Evolutionary conservation across 1,140 invertebrate species (phyloP).

Genomic region (Drosophila leontia): DNA sequence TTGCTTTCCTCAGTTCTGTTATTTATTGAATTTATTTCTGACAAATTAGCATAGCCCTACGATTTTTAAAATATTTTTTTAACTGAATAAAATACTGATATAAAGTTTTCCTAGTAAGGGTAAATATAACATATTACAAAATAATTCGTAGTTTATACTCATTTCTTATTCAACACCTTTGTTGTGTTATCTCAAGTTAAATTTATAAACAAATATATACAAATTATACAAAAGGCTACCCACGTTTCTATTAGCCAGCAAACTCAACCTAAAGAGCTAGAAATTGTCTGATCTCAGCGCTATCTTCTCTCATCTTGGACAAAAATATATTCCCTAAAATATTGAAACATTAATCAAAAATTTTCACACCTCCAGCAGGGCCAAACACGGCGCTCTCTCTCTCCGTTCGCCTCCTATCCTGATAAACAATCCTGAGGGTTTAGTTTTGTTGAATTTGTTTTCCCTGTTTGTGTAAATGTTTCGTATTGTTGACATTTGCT

Average conservation of each 20-base stretch:
- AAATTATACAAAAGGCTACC: neutral
- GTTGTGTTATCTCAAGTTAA: neutral
- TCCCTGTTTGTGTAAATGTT: constrained; percentile 65
- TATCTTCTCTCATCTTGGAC: neutral
- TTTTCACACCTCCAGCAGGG: constrained; percentile 73
- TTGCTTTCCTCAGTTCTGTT: neutral
- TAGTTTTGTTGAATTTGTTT: constrained; percentile 60
- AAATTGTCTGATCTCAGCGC: constrained; percentile 1
- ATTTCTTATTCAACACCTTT: neutral
- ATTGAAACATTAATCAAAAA: constrained; percentile 76
- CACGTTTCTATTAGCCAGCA: neutral
- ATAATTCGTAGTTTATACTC: neutral
- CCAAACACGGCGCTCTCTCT: constrained; percentile 20
- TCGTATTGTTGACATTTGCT: constrained; percentile 80
- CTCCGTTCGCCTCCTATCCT: constrained; percentile 18
- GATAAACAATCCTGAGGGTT: constrained; percentile 56
- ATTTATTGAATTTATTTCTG: neutral
- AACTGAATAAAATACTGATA: neutral
- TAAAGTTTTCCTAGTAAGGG: neutral
- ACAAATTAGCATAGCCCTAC: fast-evolving
- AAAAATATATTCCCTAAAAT: constrained; percentile 30
- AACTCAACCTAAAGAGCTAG: neutral
- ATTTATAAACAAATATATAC: neutral
- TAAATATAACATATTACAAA: too few relatives aligned
- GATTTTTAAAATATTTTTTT: neutral